Base-by-base conservation (phyloP, 1,140 invertebrate species). In the Pseudomyrmex cubaensis region DNA sequence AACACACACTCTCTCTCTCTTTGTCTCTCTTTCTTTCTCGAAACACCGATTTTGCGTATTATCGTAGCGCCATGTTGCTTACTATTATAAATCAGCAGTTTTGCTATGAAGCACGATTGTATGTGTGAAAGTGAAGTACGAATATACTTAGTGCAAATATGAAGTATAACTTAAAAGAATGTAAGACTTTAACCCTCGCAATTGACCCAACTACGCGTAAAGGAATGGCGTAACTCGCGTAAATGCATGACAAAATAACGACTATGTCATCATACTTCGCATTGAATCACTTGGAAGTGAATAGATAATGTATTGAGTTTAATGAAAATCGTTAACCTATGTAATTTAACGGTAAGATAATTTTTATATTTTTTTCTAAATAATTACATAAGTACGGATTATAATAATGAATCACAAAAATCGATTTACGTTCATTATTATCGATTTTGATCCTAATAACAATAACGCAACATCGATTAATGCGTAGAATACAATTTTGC, bases 131-230 rank as follows among this genome's bases (percentile, higher is more conserved):
- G 3, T 70, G 5, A 35, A 35, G 35, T 35, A 35, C 5, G 35
- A 35, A 35, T 35, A 35, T 35, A 35, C 7, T 35, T 35, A 35
- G 35, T 35, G 35, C 35, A 35, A 59, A 50, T 76, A 61, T 52
- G 8, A 35, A n/a, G 13, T 22, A 56, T 77, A 56, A 77, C 10
- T 13, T 76, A 66, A 46, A 70, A 57, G 52, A 59, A 80, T 35
- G 54, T 72, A 59, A 80, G 54, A n/a, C 44, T 72, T 80, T 80
- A 80, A 80, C 76, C 76, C 56, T 70, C 15, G 20, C 76, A 72
- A 80, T 72, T 80, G 76, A 80, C 66, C 76, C n/a, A 70, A 61
- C 54, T 59, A 25, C 66, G 72, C 66, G 44, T 72, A 56, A 72
- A 78, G 57, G 20, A 13, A 61, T 59, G 54, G 20, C 66, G 76